Evolutionary conservation across 2,888 invertebrate species (phyloP), one percentile per base, ranked within the genome.

Genomic region (Pyrocoelia pectoralis): DNA sequence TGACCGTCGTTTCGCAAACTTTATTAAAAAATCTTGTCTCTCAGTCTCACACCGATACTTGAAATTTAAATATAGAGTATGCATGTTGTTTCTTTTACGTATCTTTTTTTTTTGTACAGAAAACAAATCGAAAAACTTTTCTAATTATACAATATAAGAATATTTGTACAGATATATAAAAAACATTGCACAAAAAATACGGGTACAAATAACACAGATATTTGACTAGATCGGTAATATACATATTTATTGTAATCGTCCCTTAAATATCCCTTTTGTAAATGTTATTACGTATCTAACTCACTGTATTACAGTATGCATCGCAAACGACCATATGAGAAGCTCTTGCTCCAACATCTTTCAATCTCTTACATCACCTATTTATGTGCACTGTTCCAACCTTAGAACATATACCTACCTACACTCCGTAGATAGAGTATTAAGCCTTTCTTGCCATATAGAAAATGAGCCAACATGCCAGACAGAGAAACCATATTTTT

Each of bases 61-160:
- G 52, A 52, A 58, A 60, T 66, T 64, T 60, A 50, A 66, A 72
- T 77, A 76, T 76, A 76, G 76, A 73, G 76, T 76, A 77, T 76
- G 77, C 77, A 77, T 76, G 76, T 74, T 60, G 53, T 52, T 56
- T 52, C 50, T 12, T 58, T 65, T 56, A 52, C 17, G 50, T 46
- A 52, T 56, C 14, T 61, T 54, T 38, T 17, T 56, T n/a, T 57
- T 13, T 46, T 46, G 15, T 46, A 15, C 15, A 55, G 38, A 50
- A 40, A 65, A 51, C 50, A 56, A 61, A 64, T 52, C 18, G 51
- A 54, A 64, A 57, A 59, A 58, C 54, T 51, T 52, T 49, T 28
- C 48, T 65, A 56, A 51, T 56, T 51, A 61, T 51, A 57, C 29
- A 57, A 50, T 53, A 14, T 58, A 55, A 19, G 54, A 61, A 64